phyloP scores from a whole-genome alignment of 2,888 invertebrate species.

The Bembecia ichneumoniformis region DNA sequence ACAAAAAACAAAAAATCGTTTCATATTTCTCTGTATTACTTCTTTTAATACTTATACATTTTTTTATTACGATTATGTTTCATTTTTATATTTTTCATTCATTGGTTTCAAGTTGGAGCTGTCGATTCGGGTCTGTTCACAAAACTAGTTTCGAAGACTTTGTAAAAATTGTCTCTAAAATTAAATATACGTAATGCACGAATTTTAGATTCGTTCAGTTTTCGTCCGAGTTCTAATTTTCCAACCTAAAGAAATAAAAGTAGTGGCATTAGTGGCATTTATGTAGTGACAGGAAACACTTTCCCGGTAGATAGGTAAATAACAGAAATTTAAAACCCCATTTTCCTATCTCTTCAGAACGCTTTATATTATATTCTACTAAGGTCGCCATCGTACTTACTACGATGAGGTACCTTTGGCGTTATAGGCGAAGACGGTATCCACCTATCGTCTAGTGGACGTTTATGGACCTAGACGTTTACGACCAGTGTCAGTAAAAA shows the following conservation, averaged over 20 bases:
- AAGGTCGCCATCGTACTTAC: too few species aligned
- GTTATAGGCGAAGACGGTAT: too few species aligned
- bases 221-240: neutral
- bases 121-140: conserved; percentile 28
- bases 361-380: too few species aligned
- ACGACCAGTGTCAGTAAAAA: too few species aligned
- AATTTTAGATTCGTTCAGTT: neutral
- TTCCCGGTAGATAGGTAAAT: too few species aligned
- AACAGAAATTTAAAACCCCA: too few species aligned
- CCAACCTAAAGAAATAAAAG: neutral
- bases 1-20: conserved; percentile 8
- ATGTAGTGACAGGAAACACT: too few species aligned
- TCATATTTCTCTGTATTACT: conserved; percentile 9
- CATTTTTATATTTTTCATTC: conserved; percentile 1
- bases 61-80: neutral
- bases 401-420: too few species aligned
- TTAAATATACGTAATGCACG: neutral
- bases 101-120: conserved; percentile 18
- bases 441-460: too few species aligned
- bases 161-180: conserved; percentile 22
- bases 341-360: too few species aligned
- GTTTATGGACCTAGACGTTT: too few species aligned
- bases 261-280: too few species aligned
- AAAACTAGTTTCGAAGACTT: conserved; percentile 28
- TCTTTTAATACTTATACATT: conserved; percentile 5